Percentiles rank a stretch among this genome's conserved stretches.
Evolutionary conservation across 2,888 invertebrate species (phyloP).

Genomic region (Phortica magna): DNA sequence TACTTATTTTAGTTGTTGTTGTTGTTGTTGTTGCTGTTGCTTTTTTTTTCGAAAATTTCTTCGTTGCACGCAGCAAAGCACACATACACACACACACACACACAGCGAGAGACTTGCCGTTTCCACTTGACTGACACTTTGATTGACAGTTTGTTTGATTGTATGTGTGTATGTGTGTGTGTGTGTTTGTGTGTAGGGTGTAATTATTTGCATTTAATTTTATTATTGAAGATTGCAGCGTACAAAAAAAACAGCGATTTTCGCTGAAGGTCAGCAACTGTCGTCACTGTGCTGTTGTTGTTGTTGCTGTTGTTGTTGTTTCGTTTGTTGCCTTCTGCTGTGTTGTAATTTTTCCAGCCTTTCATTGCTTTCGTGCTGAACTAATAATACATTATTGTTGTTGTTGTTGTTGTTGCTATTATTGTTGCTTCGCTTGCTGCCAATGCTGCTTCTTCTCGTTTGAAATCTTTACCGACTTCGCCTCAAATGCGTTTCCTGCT

Average conservation of each 20-base stretch:
- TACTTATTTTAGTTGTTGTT: conserved; percentile 52
- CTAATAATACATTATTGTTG: conserved; percentile 50
- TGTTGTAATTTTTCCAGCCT: conserved; percentile 52
- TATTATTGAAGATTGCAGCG: conserved; percentile 72
- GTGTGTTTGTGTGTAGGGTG: conserved; percentile 55
- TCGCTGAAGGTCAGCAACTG: conserved; percentile 66
- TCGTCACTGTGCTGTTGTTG: conserved; percentile 54
- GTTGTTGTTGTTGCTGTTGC: conserved; percentile 64
- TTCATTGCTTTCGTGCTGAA: conserved; percentile 52
- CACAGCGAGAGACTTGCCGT: background rate
- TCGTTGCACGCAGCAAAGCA: conserved; percentile 28
- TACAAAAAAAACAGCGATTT: conserved; percentile 56
- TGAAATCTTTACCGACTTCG: conserved; percentile 35
- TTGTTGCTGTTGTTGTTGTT: background rate
- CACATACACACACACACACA: background rate
- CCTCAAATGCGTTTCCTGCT: conserved; percentile 51
- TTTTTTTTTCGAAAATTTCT: conserved; percentile 56
- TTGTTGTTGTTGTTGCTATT: conserved; percentile 27
- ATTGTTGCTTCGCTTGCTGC: background rate
- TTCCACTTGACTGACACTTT: conserved; percentile 34
- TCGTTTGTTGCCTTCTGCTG: background rate
- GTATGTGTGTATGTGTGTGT: background rate
- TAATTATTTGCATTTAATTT: conserved; percentile 71
- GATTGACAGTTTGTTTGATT: conserved; percentile 31
- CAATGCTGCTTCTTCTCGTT: background rate